These are phyloP conservation scores for Melipona beecheii DNA, from an alignment of 2,888 invertebrate genomes.

Conservation along the genomic window DNA sequence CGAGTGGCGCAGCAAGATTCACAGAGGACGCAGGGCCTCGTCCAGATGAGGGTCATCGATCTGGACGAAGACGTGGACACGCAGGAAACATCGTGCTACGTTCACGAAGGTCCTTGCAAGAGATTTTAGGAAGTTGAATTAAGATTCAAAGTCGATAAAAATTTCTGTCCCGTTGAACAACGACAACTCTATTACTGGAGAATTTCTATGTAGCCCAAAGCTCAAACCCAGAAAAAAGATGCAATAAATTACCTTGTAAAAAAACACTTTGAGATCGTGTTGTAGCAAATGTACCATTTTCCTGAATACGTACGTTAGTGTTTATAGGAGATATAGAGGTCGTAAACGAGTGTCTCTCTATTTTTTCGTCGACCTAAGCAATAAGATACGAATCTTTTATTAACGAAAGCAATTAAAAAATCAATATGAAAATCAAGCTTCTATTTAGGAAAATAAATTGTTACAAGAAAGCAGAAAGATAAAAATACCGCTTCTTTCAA, in stretches of 20 bases:
- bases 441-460: no score
- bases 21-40: slow-evolving; percentile 83
- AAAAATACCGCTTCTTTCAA: no score
- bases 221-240: not conserved
- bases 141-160: not conserved
- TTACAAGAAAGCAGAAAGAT: no score
- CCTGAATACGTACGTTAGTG: no score
- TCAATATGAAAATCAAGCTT: no score
- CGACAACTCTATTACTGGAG: not conserved
- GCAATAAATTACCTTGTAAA: slow-evolving; percentile 8
- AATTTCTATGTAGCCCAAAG: not conserved
- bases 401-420: no score
- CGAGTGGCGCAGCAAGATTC: slow-evolving; percentile 39
- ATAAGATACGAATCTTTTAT: no score
- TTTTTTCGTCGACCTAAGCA: not conserved
- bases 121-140: slow-evolving; percentile 23
- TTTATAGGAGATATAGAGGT: not conserved
- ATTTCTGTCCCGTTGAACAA: not conserved
- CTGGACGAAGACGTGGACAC: slow-evolving; percentile 77
- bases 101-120: slow-evolving; percentile 79
- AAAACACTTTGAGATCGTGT: not conserved
- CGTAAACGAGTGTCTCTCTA: not conserved
- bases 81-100: slow-evolving; percentile 82
- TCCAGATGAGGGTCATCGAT: slow-evolving; percentile 79
- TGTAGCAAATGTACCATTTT: no score